Conservation (phyloP, 2,797 vertebrate species). For the Fistularia tabacaria region DNA sequence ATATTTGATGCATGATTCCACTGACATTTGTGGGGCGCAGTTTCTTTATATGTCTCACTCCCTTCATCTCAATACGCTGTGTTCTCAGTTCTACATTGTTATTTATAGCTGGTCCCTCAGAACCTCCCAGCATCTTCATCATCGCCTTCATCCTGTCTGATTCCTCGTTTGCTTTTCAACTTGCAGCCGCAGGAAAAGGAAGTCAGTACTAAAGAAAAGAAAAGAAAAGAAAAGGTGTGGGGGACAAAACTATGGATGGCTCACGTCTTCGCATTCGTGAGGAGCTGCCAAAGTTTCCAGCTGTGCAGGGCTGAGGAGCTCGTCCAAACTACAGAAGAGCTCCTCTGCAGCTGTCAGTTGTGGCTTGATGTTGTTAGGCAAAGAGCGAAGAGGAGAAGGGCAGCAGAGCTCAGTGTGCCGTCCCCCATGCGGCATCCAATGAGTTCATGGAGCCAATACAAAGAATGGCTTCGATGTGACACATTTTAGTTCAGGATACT, state of each 20-base stretch:
- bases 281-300: slow-evolving; percentile 61
- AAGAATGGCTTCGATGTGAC: slow-evolving; percentile 42
- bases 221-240: slow-evolving; percentile 48
- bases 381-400: slow-evolving; percentile 48
- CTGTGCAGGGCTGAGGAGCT: slow-evolving; percentile 48
- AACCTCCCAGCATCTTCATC: slow-evolving; percentile 58
- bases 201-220: slow-evolving; percentile 49
- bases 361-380: slow-evolving; percentile 51
- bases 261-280: slow-evolving; percentile 33
- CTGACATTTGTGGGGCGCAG: slow-evolving; percentile 63
- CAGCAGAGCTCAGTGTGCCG: slow-evolving; percentile 38
- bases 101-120: slow-evolving; percentile 71
- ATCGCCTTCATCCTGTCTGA: slow-evolving; percentile 67
- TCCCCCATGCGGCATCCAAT: slow-evolving; percentile 54
- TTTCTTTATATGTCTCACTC: slow-evolving; percentile 41
- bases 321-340: slow-evolving; percentile 45
- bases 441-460: slow-evolving; percentile 34
- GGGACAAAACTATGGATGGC: slow-evolving; percentile 34
- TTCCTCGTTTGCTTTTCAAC: slow-evolving; percentile 53
- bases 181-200: slow-evolving; percentile 58
- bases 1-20: slow-evolving; percentile 42
- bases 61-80: slow-evolving; percentile 54
- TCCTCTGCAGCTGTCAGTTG: slow-evolving; percentile 61
- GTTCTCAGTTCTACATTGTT: slow-evolving; percentile 50
- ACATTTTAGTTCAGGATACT: slow-evolving; percentile 15